phyloP scores from a whole-genome alignment of 2,113 vertebrate species.

The Gambusia affinis region DNA sequence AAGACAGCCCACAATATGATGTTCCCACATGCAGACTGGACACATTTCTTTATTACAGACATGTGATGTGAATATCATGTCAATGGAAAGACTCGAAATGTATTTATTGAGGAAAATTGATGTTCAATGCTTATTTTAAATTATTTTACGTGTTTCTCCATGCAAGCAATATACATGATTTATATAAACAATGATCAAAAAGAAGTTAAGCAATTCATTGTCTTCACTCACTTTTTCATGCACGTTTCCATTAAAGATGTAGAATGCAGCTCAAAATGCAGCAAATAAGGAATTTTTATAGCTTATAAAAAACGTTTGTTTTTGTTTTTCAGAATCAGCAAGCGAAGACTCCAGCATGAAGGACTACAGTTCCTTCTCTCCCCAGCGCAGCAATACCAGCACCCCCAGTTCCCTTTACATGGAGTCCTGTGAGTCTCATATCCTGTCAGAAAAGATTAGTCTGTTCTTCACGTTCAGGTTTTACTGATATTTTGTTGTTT shows the following conservation, averaged over 20 bases:
- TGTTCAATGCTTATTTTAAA: background rate
- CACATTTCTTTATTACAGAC: background rate
- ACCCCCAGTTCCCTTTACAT: conserved; percentile 84
- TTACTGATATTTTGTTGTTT: background rate
- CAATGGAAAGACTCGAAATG: background rate
- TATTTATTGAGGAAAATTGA: background rate
- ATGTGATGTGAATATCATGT: background rate
- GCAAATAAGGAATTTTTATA: background rate
- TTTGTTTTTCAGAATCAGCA: conserved; percentile 80
- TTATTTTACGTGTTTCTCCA: no score
- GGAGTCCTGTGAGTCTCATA: conserved; percentile 84
- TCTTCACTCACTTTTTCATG: background rate
- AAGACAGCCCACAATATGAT: background rate
- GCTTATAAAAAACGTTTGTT: background rate
- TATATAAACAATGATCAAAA: background rate
- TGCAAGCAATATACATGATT: background rate
- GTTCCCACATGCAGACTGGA: background rate
- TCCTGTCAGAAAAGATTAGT: background rate
- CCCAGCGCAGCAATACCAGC: conserved; percentile 80
- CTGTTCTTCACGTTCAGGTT: background rate
- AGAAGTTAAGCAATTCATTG: background rate
- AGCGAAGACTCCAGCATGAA: conserved; percentile 69
- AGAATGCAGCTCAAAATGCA: background rate
- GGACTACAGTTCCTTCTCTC: conserved; percentile 77
- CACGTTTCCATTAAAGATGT: background rate